phyloP scores from a whole-genome alignment of 2,888 invertebrate species.

The Drosophila greeni region DNA sequence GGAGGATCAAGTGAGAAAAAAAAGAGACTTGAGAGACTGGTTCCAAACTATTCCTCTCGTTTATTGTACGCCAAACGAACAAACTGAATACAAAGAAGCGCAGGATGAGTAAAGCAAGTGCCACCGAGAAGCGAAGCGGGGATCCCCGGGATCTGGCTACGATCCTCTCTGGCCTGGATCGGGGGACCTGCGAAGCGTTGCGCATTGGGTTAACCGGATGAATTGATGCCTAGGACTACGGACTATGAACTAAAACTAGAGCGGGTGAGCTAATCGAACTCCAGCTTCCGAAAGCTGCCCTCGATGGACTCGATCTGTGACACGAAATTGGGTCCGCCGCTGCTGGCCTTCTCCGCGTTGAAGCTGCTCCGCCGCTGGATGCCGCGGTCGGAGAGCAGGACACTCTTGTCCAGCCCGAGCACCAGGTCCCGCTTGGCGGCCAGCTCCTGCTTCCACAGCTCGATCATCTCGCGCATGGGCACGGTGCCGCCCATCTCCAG shows the following conservation, averaged over 20 bases:
- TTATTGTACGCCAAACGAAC: constrained; percentile 61
- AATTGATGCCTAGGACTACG: constrained; percentile 63
- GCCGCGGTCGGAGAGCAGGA: constrained; percentile 83
- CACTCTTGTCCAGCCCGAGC: constrained; percentile 83
- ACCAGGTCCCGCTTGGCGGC: constrained; percentile 82
- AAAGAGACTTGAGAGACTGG: background rate
- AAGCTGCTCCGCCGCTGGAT: constrained; percentile 78
- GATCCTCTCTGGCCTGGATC: constrained; percentile 23
- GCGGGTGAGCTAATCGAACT: constrained; percentile 81
- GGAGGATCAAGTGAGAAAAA: constrained; percentile 31
- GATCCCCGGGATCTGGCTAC: constrained; percentile 36
- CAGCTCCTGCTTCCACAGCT: constrained; percentile 83
- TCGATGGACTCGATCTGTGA: constrained; percentile 78
- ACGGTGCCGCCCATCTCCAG: constrained; percentile 86
- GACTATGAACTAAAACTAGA: constrained; percentile 39
- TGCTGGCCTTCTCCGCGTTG: constrained; percentile 71
- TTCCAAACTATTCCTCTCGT: constrained; percentile 47
- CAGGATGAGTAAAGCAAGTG: constrained; percentile 68
- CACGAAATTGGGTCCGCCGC: constrained; percentile 72
- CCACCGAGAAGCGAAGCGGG: constrained; percentile 65
- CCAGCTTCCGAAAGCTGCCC: constrained; percentile 85
- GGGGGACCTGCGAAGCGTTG: constrained; percentile 57
- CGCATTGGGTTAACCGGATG: constrained; percentile 54
- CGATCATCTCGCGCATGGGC: constrained; percentile 85
- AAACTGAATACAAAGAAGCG: constrained; percentile 62